Evolutionary conservation across 2,797 vertebrate genomes (phyloP), one percentile per base, ranked within the genome.

Genomic region (Neosilurus mollespiculum): DNA sequence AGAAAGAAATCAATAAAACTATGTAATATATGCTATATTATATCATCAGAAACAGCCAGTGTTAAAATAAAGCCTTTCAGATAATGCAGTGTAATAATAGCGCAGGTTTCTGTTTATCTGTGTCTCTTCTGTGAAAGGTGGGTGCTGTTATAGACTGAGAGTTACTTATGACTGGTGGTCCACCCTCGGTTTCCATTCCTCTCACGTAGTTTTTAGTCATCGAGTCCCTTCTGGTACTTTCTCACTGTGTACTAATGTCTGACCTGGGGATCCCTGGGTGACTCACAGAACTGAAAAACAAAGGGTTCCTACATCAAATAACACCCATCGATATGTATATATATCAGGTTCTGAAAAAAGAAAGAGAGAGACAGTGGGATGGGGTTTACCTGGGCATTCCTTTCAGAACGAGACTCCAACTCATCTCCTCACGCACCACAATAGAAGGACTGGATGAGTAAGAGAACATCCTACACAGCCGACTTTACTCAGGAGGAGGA

Each of bases 131-230:
- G 34, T 70, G 69, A 64, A 79, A 73, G 58, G 49, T 89, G 83
- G 84, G 85, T 87, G 85, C 83, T 81, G 85, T 91, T 90, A 43
- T 43, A 91, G 78, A 91, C 69, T 11, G 73, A 88, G 65, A 88
- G 54, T 49, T 43, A 6, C 61, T 85, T 84, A 71, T 89, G 86
- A 87, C 89, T 79, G 65, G 85, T 51, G 84, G 88, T 90, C 91
- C 91, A 91, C 91, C 61, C 85, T 89, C 90, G 69, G 86, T 92
- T 94, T 93, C 93, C 93, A 93, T 90, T 16, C 5, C 70, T 86
- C 83, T 81, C 58, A 65, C 90, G 81, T 86, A 88, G 85, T 54
- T 71, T 71, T 93, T 90, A 93, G 84, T 93, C 93, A 93, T 79
- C 43, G 61, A 78, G 79, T 86, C 72, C 65, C 75, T 83, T 66